A percentile compares a stretch with the other conserved stretches of the same genome.
phyloP scores from a whole-genome alignment of 2,888 invertebrate genomes.

The Mimumesa dahlbomi region DNA sequence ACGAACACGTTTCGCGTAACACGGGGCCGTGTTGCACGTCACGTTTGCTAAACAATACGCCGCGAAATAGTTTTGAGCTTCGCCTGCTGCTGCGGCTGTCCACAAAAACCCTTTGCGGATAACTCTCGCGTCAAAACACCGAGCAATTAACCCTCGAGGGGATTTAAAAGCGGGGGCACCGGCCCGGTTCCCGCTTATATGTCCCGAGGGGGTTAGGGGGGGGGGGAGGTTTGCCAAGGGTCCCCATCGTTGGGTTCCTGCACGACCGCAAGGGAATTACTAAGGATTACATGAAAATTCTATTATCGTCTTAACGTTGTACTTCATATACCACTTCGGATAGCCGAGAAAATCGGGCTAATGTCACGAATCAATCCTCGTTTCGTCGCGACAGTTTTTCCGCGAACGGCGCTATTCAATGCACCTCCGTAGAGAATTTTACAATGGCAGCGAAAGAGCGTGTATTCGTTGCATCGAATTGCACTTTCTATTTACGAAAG shows the following conservation, averaged over 20 bases:
- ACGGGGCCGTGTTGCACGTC: neutral
- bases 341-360: conserved; percentile 46
- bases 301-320: conserved; percentile 74
- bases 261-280: conserved; percentile 77
- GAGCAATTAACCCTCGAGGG: conserved; percentile 79
- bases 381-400: conserved; percentile 26
- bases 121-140: conserved; percentile 77
- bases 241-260: conserved; percentile 64
- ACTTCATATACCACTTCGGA: conserved; percentile 17
- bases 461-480: neutral
- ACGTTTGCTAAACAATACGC: conserved; percentile 40
- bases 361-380: conserved; percentile 66
- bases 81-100: conserved; percentile 43
- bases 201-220: too few relatives aligned
- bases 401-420: too few relatives aligned
- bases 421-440: too few relatives aligned
- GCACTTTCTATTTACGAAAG: neutral
- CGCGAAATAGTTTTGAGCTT: conserved; percentile 33
- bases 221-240: conserved; percentile 45
- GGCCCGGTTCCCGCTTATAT: conserved; percentile 49
- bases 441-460: neutral
- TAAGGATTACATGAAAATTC: conserved; percentile 78
- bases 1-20: too few relatives aligned
- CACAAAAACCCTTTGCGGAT: conserved; percentile 67
- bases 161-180: conserved; percentile 70